Evolutionary conservation across 2,113 vertebrate species (phyloP).

Genomic region (Eubucco bourcierii): DNA sequence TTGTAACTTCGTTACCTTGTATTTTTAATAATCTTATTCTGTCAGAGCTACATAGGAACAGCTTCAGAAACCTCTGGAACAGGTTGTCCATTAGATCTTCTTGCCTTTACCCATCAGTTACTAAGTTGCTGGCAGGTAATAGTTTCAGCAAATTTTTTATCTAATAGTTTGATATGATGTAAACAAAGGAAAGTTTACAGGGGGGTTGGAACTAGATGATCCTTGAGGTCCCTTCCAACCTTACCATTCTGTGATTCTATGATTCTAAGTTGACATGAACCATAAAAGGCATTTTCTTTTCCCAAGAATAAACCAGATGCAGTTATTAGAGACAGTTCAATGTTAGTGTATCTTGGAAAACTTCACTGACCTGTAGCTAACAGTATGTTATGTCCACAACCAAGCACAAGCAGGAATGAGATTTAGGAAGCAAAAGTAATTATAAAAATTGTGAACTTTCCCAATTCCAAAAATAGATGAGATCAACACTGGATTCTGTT

Average conservation of each 20-base stretch:
- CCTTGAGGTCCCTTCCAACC: no score
- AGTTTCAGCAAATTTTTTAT: constrained; percentile 40
- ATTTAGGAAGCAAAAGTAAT: constrained; percentile 8
- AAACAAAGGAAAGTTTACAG: constrained; percentile 21
- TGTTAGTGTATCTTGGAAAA: background rate
- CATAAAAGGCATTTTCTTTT: constrained; percentile 57
- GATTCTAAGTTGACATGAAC: constrained; percentile 56
- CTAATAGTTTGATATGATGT: constrained; percentile 12
- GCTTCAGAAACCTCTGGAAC: background rate
- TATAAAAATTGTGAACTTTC: constrained; percentile 14
- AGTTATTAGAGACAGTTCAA: constrained; percentile 28
- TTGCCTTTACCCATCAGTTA: background rate
- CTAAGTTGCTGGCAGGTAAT: background rate
- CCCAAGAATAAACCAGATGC: constrained; percentile 50
- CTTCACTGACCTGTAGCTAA: constrained; percentile 27
- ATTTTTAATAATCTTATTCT: background rate
- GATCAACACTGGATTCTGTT: background rate
- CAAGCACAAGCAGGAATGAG: background rate
- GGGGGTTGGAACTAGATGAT: no score
- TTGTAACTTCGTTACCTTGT: background rate
- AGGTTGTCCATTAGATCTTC: background rate
- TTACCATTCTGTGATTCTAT: no score
- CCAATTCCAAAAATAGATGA: constrained; percentile 4
- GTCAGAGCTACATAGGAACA: background rate
- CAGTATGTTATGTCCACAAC: background rate